Percentiles rank a stretch among this genome's conserved stretches.
phyloP scores from a whole-genome alignment of 2,888 invertebrate species.

The Pediacus dermestoides region DNA sequence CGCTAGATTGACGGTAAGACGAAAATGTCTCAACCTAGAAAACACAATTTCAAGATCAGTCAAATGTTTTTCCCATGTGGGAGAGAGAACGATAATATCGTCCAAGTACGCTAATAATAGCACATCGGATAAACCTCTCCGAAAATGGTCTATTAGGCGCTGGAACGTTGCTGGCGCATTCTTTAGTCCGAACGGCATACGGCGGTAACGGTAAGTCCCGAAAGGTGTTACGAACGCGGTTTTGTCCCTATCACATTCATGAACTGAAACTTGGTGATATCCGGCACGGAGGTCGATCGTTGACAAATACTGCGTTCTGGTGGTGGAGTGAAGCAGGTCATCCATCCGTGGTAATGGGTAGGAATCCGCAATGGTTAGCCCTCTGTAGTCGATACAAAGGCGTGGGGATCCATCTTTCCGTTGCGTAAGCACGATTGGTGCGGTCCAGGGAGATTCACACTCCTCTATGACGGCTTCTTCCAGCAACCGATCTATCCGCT shows the following conservation, averaged over 20 bases:
- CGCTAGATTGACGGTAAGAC: background rate
- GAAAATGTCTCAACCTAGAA: background rate
- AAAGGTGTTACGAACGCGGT: conserved; percentile 20
- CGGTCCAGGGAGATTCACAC: conserved; percentile 41
- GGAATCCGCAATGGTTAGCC: conserved; percentile 21
- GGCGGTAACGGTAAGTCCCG: conserved; percentile 15
- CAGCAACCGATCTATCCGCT: conserved; percentile 36
- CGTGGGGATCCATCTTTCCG: conserved; percentile 35
- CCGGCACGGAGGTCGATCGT: conserved; percentile 41
- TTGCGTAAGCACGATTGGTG: conserved; percentile 39
- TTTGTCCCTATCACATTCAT: conserved; percentile 43
- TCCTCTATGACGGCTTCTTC: conserved; percentile 40
- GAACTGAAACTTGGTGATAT: conserved; percentile 39
- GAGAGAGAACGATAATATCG: too few relatives aligned
- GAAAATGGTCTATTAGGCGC: conserved; percentile 23
- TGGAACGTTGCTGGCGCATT: conserved; percentile 27
- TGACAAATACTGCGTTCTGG: conserved; percentile 26
- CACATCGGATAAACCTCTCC: conserved; percentile 16
- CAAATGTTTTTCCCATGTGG: too few relatives aligned
- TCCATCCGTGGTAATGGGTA: conserved; percentile 47
- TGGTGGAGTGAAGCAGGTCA: conserved; percentile 40
- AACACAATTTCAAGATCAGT: background rate
- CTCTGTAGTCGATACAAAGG: conserved; percentile 41
- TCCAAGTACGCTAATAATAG: conserved; percentile 22
- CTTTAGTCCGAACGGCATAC: conserved; percentile 25